These are phyloP conservation scores for Drosophila tani DNA, from an alignment of 1,140 invertebrate genomes.

Conservation along the genomic window DNA sequence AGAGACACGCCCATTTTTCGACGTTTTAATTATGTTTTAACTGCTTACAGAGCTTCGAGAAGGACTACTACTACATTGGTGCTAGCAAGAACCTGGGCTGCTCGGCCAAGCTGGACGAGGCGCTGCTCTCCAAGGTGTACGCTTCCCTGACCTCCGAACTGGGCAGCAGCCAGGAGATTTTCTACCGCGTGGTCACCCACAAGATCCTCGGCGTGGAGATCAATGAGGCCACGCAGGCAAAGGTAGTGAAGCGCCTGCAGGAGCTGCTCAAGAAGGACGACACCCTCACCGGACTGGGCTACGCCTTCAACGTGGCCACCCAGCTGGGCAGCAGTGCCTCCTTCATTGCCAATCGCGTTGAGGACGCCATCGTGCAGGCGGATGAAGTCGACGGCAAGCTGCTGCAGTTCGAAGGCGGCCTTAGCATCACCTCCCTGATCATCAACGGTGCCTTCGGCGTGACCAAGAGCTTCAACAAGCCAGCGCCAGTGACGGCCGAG, in stretches of 20 bases:
- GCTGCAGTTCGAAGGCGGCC: constrained; percentile 97
- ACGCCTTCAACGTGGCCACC: constrained; percentile 93
- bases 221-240: constrained; percentile 86
- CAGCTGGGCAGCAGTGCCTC: constrained; percentile 88
- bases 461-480: constrained; percentile 89
- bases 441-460: constrained; percentile 88
- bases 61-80: constrained; percentile 83
- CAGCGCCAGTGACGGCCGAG: constrained; percentile 89
- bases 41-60: constrained; percentile 76
- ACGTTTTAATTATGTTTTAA: neutral
- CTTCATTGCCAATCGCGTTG: constrained; percentile 92
- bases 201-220: constrained; percentile 70
- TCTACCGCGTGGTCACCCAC: constrained; percentile 66
- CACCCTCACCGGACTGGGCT: constrained; percentile 90
- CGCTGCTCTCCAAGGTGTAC: constrained; percentile 65
- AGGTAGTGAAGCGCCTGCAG: constrained; percentile 88
- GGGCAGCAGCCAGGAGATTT: constrained; percentile 74
- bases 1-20: neutral
- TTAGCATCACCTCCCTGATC: constrained; percentile 86
- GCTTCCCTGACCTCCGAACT: constrained; percentile 59
- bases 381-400: constrained; percentile 96
- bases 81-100: constrained; percentile 72
- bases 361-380: constrained; percentile 96
- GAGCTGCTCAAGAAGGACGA: constrained; percentile 92
- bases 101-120: constrained; percentile 61